These are phyloP conservation scores for Sparus aurata DNA, from an alignment of 2,797 vertebrate genomes.

Conservation along the genomic window DNA sequence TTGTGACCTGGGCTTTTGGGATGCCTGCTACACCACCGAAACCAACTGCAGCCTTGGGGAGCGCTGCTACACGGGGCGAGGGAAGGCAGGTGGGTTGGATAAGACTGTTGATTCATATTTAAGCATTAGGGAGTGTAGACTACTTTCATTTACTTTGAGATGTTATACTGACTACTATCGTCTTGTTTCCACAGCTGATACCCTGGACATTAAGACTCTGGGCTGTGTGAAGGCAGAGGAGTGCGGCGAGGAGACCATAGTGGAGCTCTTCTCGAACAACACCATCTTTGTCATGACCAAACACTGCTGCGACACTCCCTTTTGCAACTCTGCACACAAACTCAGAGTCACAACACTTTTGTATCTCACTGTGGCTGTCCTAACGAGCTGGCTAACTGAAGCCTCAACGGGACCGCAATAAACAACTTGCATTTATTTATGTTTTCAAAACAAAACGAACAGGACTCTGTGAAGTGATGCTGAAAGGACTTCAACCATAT, in stretches of 20 bases:
- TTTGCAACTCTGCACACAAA: conserved; percentile 77
- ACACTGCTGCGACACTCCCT: conserved; percentile 78
- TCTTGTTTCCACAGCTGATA: conserved; percentile 59
- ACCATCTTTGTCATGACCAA: conserved; percentile 80
- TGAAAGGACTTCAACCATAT: conserved; percentile 37
- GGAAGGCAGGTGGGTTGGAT: conserved; percentile 74
- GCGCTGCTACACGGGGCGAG: conserved; percentile 79
- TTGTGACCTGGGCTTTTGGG: conserved; percentile 84
- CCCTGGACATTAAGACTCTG: conserved; percentile 77
- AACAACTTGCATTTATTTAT: conserved; percentile 36
- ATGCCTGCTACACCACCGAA: conserved; percentile 77
- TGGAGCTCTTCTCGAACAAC: conserved; percentile 67
- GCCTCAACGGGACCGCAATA: conserved; percentile 29
- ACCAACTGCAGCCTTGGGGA: conserved; percentile 76
- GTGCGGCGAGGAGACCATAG: conserved; percentile 59
- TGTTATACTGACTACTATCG: background rate
- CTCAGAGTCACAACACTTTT: conserved; percentile 32
- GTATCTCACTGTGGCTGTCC: conserved; percentile 37
- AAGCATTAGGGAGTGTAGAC: background rate
- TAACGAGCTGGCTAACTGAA: conserved; percentile 50
- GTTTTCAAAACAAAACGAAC: conserved; percentile 17
- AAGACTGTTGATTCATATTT: background rate
- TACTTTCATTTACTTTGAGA: background rate
- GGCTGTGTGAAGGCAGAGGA: conserved; percentile 76
- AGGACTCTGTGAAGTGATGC: conserved; percentile 32